Evolutionary conservation across 2,888 invertebrate genomes (phyloP).

Genomic region (Trachelus stipa): DNA sequence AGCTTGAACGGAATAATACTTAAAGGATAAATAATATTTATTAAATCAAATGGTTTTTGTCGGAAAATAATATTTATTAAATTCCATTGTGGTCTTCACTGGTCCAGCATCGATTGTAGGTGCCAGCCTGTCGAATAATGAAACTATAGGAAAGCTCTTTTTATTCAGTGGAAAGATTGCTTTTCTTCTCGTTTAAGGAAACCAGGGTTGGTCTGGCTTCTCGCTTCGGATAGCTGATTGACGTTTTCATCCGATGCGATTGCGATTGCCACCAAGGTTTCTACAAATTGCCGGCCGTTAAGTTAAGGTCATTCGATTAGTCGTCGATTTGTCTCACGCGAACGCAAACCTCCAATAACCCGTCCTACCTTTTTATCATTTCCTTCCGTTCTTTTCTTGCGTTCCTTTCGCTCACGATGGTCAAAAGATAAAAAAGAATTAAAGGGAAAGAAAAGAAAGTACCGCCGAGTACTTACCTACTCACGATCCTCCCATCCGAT

Average conservation of each 20-base stretch:
- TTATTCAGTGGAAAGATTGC: not conserved
- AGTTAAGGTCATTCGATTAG: slow-evolving; percentile 31
- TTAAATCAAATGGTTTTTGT: too few relatives aligned
- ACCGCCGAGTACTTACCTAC: not conserved
- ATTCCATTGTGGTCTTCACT: not conserved
- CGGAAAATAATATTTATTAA: not conserved
- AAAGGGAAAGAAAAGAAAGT: slow-evolving; percentile 13
- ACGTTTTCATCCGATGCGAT: slow-evolving; percentile 18
- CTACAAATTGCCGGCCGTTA: slow-evolving; percentile 27
- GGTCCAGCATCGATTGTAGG: not conserved
- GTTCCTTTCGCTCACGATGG: slow-evolving; percentile 15
- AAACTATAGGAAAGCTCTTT: not conserved
- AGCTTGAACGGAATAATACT: not conserved
- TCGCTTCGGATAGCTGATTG: slow-evolving; percentile 20
- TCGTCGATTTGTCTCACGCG: slow-evolving; percentile 29
- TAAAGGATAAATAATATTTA: not conserved
- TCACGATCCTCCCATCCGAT: too few relatives aligned
- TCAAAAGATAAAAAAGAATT: slow-evolving; percentile 14
- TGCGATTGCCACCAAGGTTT: slow-evolving; percentile 12
- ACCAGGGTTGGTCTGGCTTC: not conserved
- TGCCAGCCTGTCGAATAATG: not conserved
- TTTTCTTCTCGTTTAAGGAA: not conserved
- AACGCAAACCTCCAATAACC: not conserved
- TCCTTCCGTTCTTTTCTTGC: not conserved
- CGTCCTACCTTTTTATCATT: slow-evolving; percentile 8